Base-by-base conservation (phyloP, 2,888 invertebrate species). In the Apamea monoglypha region DNA sequence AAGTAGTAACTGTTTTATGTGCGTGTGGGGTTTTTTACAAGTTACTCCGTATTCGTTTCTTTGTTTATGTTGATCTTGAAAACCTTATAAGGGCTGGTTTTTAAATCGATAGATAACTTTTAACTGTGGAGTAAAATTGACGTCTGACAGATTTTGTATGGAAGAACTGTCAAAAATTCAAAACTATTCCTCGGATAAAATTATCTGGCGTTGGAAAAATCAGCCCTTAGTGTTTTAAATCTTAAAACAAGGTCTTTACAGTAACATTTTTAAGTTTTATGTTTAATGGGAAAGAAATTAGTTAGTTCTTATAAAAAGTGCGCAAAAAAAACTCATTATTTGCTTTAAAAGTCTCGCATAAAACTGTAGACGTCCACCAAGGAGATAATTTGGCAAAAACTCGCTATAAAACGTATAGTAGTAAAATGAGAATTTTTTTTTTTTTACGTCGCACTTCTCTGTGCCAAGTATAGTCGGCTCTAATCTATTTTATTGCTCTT, bases 371-470 rank as follows among this genome's bases (percentile, higher is more conserved):
- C 59, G 29, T 74, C 63, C 36, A 74, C 70, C 59, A 44, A 40
- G 18, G 18, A 61, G 64, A 81, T 77, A 73, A 84, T 84, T 84
- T 84, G 84, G 84, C 84, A 84, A 50, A 81, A 72, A 47, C 4
- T 21, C 21, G 84, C 76, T 77, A 77, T 84, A 66, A 84, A 81
- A n/a, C 47, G 74, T 66, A 77, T 36, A 32, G 36, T 74, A 84
- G 40, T 74, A 84, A 80, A 77, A 74, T 72, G 63, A 64, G 68
- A 40, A 76, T 63, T 67, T 66, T 74, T 69, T 81, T 83, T 72
- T 83, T 76, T 74, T 77, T 29, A 74, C 16, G 64, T 72, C 47
- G 66, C 63, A n/a, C 63, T 77, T n/a, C 44, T 47, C 72, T 74
- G 76, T 84, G 84, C 84, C 84, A 84, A 84, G 59, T 32, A 61